Base-by-base conservation (phyloP, 2,888 invertebrate genomes). In the Cyclophora punctaria region DNA sequence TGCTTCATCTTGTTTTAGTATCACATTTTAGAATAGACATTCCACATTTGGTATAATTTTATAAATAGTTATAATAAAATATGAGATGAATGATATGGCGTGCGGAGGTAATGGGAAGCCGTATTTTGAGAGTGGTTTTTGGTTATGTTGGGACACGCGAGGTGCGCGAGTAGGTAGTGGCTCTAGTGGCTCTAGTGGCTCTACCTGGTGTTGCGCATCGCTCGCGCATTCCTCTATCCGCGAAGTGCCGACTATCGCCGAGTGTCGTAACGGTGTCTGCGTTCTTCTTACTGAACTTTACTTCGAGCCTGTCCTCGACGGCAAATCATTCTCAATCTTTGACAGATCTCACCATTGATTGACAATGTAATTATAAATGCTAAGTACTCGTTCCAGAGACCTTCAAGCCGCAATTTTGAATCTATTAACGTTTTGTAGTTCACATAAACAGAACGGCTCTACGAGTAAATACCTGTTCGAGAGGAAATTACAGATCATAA, bases 171-270 rank as follows among this genome's bases (percentile, higher is more conserved):
- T 79, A 37, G 37, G 37, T 37, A 37, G 37, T 37, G 5, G 2
- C 20, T 20, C 20, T 20, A 20, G 20, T 20, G 20, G 20, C 20
- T 20, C 20, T 20, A 20, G 78, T 83, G 80, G 73, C 71, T 64
- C 74, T 80, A 81, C 82, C 81, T 79, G 78, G 50, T 35, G 7
- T 20, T 7, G 45, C 70, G 73, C 77, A 75, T 77, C 78, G 75
- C 69, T 77, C 78, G 75, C 69, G 71, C 80, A 80, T 85, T 85
- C 83, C 69, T 73, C 78, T 83, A 84, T 83, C 83, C 44, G 34
- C 34, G 33, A 44, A 20, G 44, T 77, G 73, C 71, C 66, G 70
- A 73, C 72, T 79, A 81, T 79, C 76, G 69, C 69, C 68, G 68
- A 67, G 64, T 75, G 70, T 73, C 66, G 74, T 83, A 85, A 83